Evolutionary conservation across 2,797 vertebrate species (phyloP).

Genomic region (Arctocebus calabarensis): DNA sequence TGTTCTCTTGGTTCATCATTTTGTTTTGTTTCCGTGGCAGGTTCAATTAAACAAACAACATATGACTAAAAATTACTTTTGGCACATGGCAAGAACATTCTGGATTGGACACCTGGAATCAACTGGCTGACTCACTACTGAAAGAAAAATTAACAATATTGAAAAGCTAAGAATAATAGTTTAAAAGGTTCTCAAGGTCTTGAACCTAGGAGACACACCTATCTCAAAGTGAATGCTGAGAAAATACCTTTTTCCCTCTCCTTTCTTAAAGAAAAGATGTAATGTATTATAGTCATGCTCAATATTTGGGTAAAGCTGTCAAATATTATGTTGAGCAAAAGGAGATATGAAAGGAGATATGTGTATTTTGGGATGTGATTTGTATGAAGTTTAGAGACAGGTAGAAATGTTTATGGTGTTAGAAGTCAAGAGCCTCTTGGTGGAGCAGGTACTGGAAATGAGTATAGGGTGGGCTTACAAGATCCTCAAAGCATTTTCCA

Average conservation of each 20-base stretch:
- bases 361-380: neutral
- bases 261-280: neutral
- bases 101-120: neutral
- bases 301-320: neutral
- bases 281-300: neutral
- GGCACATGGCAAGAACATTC: neutral
- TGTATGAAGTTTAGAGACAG: neutral
- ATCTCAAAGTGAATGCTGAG: neutral
- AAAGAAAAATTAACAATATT: neutral
- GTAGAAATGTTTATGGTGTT: neutral
- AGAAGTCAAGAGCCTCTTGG: neutral
- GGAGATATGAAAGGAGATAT: neutral
- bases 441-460: neutral
- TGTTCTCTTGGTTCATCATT: neutral
- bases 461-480: neutral
- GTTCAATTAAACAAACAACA: neutral
- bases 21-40: neutral
- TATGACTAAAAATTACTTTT: neutral
- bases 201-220: neutral
- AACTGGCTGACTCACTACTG: neutral
- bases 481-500: neutral
- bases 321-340: neutral
- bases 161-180: neutral
- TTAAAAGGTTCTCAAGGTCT: neutral
- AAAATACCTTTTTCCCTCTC: neutral